Conservation (phyloP, 2,888 invertebrate genomes). For the Gastrophysa polygoni region DNA sequence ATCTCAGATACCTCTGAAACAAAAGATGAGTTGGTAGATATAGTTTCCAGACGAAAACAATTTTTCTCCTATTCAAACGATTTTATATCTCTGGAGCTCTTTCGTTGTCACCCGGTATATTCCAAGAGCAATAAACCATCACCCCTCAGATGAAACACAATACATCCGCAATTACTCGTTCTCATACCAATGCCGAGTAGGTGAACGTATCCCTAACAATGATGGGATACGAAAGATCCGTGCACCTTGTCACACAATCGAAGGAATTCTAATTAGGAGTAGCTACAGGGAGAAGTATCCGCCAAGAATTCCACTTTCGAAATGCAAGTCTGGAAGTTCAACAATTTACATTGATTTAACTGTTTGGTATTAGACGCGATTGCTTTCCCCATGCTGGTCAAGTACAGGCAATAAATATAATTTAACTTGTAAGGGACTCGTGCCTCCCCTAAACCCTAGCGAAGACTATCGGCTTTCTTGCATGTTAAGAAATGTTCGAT, state of each 20-base stretch:
- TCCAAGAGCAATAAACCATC: too few species aligned
- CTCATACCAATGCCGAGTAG: too few species aligned
- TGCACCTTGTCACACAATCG: not conserved
- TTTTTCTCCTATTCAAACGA: too few species aligned
- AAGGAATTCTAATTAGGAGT: slow-evolving; percentile 40
- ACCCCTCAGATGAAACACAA: too few species aligned
- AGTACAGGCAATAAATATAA: slow-evolving; percentile 48
- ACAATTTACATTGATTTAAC: slow-evolving; percentile 42
- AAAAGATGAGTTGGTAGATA: too few species aligned
- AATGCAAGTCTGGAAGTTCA: slow-evolving; percentile 24
- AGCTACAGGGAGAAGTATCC: slow-evolving; percentile 17
- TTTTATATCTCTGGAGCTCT: too few species aligned
- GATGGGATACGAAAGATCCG: slow-evolving; percentile 10
- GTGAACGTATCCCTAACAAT: slow-evolving; percentile 2
- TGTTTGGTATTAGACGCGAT: slow-evolving; percentile 43
- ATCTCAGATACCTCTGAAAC: too few species aligned
- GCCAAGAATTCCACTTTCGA: slow-evolving; percentile 12
- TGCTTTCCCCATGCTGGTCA: slow-evolving; percentile 47
- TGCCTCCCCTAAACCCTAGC: slow-evolving; percentile 21
- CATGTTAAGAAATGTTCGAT: slow-evolving; percentile 38
- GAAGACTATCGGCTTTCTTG: slow-evolving; percentile 29
- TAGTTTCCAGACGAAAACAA: too few species aligned
- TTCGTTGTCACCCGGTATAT: too few species aligned
- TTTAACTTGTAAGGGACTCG: slow-evolving; percentile 28
- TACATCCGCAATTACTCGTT: too few species aligned